phyloP scores from a whole-genome alignment of 2,888 invertebrate species.

The Drosophila barbarae region DNA sequence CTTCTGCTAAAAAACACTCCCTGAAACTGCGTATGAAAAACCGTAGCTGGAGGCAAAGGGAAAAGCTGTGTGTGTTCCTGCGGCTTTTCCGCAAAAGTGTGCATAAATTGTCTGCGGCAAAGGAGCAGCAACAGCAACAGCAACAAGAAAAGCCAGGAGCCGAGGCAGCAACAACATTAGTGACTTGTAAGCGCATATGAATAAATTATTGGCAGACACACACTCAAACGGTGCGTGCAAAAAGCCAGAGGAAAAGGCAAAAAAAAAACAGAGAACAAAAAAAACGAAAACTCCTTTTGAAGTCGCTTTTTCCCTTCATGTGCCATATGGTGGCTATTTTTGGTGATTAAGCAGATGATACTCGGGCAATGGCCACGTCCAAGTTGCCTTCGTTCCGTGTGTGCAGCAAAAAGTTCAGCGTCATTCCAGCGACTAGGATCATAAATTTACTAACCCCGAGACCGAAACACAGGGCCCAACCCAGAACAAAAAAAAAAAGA shows the following conservation, averaged over 20 bases:
- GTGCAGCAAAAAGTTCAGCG: slow-evolving; percentile 64
- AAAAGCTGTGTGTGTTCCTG: slow-evolving; percentile 42
- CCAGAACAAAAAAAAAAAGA: slow-evolving; percentile 3
- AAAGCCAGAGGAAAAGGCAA: slow-evolving; percentile 40
- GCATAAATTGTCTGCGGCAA: slow-evolving; percentile 79
- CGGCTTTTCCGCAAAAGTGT: slow-evolving; percentile 62
- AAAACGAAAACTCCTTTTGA: slow-evolving; percentile 54
- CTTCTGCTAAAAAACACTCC: neutral
- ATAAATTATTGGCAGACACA: slow-evolving; percentile 77
- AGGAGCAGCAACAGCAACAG: neutral
- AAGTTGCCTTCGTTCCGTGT: slow-evolving; percentile 9
- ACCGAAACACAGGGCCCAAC: slow-evolving; percentile 11
- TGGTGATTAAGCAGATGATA: slow-evolving; percentile 76
- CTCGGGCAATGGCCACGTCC: slow-evolving; percentile 52
- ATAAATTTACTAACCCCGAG: slow-evolving; percentile 69
- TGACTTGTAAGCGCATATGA: slow-evolving; percentile 79
- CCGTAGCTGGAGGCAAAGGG: slow-evolving; percentile 21
- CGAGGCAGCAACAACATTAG: slow-evolving; percentile 68
- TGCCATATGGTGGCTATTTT: slow-evolving; percentile 74
- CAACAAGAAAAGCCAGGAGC: slow-evolving; percentile 17
- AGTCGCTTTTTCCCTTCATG: slow-evolving; percentile 37
- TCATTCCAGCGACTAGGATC: slow-evolving; percentile 66
- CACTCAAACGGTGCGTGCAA: slow-evolving; percentile 61
- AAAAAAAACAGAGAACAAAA: slow-evolving; percentile 2
- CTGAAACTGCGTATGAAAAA: slow-evolving; percentile 16